Percentiles rank a stretch among this genome's conserved stretches.
Evolutionary conservation across 2,888 invertebrate species (phyloP).

Genomic region (Drosophila acutilabella): DNA sequence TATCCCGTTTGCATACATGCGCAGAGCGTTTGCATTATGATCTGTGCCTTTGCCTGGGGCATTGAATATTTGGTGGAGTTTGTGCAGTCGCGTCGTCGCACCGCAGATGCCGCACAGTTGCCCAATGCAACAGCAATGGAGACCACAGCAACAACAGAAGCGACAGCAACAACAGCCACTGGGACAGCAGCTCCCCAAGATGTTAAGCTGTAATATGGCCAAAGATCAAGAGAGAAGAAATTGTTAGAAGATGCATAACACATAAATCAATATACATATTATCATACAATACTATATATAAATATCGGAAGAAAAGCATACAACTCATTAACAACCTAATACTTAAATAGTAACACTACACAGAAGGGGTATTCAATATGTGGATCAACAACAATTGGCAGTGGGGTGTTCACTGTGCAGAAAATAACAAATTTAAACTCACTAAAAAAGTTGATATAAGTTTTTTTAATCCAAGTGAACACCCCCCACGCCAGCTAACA

Average conservation of each 20-base stretch:
- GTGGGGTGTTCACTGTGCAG: not conserved
- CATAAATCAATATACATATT: constrained; percentile 12
- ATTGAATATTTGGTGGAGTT: constrained; percentile 86
- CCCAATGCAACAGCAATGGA: constrained; percentile 50
- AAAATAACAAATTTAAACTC: not conserved
- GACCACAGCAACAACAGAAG: not conserved
- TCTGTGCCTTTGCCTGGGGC: constrained; percentile 89
- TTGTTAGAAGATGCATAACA: constrained; percentile 37
- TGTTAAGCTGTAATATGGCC: constrained; percentile 65
- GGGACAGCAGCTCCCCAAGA: constrained; percentile 36
- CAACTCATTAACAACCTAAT: constrained; percentile 55
- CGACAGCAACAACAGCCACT: not conserved
- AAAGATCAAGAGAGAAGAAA: constrained; percentile 41
- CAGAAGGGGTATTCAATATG: constrained; percentile 7
- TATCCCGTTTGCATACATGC: constrained; percentile 90
- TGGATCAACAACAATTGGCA: too few species aligned
- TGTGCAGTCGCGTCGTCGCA: constrained; percentile 68
- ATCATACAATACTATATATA: constrained; percentile 1
- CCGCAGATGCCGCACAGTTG: constrained; percentile 64
- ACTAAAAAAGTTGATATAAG: not conserved
- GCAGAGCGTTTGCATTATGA: constrained; percentile 89
- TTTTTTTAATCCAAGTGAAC: not conserved
- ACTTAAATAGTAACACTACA: constrained; percentile 20
- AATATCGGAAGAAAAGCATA: constrained; percentile 2
- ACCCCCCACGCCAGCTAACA: not conserved